Evolutionary conservation across 1,140 invertebrate genomes (phyloP), one percentile per base, ranked within the genome.

Genomic region (Apis laboriosa): DNA sequence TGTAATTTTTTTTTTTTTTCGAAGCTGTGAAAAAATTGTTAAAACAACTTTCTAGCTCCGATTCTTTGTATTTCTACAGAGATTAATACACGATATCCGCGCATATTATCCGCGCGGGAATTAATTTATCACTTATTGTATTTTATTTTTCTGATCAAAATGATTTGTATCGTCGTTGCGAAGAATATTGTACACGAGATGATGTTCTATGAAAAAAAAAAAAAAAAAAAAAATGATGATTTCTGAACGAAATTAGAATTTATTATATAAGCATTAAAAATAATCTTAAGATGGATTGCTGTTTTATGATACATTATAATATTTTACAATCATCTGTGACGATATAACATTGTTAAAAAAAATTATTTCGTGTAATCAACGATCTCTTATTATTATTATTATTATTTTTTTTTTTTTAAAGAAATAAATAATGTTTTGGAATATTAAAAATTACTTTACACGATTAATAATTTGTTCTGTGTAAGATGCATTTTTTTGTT

Each of bases 291-390:
- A 9, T 17, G 19, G 53, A 28, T 51, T 66, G 21, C n/a, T 53
- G 24, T 55, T 78, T 71, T 83, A 83, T 53, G 67, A 58, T 61
- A 53, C 34, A 60, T 76, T 53, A 28, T 15, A 49, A 21, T 61
- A 49, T 71, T 17, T 71, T 70, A 71, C 51, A 70, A 63, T 71
- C 53, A 67, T 76, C 17, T 55, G 7, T 12, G 9, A 43, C 19
- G 11, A n/a, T 58, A 12, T 53, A 76, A 53, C 24, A 79, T 58
- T 58, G 21, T 58, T 70, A 19, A 53, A 67, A 56, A 28, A 15
- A 17, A 0, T 79, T 58, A 56, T 66, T 68, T 49, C 28, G 49
- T 79, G 49, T 67, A 55, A 77, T 68, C 28, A 77, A 56, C 53
- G 56, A 71, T n/a, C 2, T 66, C 13, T 12, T 17, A 55, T 21